phyloP scores from a whole-genome alignment of 1,140 invertebrate species.

The Micrasema longulum region DNA sequence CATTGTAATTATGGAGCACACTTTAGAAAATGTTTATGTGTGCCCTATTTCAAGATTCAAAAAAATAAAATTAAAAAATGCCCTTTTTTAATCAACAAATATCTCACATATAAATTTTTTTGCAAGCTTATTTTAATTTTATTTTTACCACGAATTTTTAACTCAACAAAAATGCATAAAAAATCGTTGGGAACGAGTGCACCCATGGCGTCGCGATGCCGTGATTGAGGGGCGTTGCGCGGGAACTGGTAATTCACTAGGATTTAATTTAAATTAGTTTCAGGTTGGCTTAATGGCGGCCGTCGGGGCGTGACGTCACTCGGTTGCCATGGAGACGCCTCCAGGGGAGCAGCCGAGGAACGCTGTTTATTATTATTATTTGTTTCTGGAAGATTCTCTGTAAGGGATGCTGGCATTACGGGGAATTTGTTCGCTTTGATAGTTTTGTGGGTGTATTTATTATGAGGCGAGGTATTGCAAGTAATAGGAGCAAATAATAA shows the following conservation, averaged over 20 bases:
- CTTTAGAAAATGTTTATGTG: too few species aligned
- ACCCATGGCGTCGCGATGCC: slow-evolving; percentile 32
- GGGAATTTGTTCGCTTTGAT: neutral
- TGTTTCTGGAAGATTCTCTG: slow-evolving; percentile 15
- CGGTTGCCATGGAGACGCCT: slow-evolving; percentile 44
- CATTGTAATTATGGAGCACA: too few species aligned
- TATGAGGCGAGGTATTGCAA: neutral
- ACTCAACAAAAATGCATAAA: too few species aligned
- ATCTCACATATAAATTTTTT: too few species aligned
- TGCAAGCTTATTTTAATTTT: neutral
- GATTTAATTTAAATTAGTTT: slow-evolving; percentile 73
- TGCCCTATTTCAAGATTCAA: too few species aligned
- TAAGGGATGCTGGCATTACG: slow-evolving; percentile 21
- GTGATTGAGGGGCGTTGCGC: slow-evolving; percentile 52
- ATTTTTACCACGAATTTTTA: neutral
- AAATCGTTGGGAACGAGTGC: neutral
- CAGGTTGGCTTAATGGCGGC: slow-evolving; percentile 70
- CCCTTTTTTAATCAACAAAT: too few species aligned
- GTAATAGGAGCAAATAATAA: neutral
- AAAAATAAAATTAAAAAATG: too few species aligned
- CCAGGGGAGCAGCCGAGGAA: neutral
- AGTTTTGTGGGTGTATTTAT: slow-evolving; percentile 8
- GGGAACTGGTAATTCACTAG: slow-evolving; percentile 69
- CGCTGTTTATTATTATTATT: slow-evolving; percentile 15
- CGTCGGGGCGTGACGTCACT: slow-evolving; percentile 50